Percentiles rank a stretch among this genome's conserved stretches.
Evolutionary conservation across 2,888 invertebrate genomes (phyloP).

Genomic region (Mesorhabditis spiculigera): DNA sequence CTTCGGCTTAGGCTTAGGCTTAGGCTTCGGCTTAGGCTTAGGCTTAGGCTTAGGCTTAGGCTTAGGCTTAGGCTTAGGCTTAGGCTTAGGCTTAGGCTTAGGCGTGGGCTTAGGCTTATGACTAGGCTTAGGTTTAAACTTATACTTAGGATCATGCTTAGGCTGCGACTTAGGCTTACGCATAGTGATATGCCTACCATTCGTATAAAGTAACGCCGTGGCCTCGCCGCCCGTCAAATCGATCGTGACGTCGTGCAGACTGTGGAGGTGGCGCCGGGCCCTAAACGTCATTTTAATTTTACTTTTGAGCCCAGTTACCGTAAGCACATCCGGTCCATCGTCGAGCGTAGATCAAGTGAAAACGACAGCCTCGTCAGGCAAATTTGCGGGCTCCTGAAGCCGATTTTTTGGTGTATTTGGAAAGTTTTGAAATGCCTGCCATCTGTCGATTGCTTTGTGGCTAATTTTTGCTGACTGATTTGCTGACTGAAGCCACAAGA

Average conservation of each 20-base stretch:
- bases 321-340: background rate
- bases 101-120: slow-evolving; percentile 82
- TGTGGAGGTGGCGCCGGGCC: slow-evolving; percentile 28
- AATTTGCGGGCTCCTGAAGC: background rate
- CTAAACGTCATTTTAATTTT: too few species aligned
- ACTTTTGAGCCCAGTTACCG: background rate
- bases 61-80: slow-evolving; percentile 11
- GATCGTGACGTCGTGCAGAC: slow-evolving; percentile 76
- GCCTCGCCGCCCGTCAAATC: slow-evolving; percentile 87
- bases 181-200: slow-evolving; percentile 54
- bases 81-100: slow-evolving; percentile 75
- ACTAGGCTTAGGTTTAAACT: background rate
- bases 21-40: background rate
- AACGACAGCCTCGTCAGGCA: background rate
- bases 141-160: background rate
- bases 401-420: background rate
- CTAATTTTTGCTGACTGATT: too few species aligned
- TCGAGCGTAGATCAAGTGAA: background rate
- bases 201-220: slow-evolving; percentile 81
- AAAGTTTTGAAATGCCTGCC: too few species aligned
- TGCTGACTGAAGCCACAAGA: too few species aligned
- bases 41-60: background rate
- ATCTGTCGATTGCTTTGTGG: too few species aligned
- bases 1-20: slow-evolving; percentile 58
- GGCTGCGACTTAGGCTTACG: background rate